Evolutionary conservation across 2,113 vertebrate species (phyloP), one percentile per base, ranked within the genome.

Genomic region (Seriola aureovittata): DNA sequence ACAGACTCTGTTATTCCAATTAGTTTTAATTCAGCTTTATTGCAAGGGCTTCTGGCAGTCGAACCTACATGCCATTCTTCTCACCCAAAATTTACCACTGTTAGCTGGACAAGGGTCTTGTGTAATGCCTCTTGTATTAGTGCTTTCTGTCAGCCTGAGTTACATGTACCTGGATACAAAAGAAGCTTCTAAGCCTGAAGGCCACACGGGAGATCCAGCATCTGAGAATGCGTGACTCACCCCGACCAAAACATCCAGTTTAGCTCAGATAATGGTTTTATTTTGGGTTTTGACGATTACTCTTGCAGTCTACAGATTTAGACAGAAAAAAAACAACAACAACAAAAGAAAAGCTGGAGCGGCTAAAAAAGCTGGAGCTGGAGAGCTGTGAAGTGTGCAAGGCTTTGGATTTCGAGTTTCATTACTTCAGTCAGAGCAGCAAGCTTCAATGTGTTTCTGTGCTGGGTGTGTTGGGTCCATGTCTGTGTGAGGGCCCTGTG

Each of bases 401-500:
- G 19, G 34, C 55, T 67, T 71, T 64, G 64, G 42, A 59, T 87
- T 65, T 57, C 76, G 52, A 70, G 32, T 82, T 82, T 88, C 34
- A 58, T 87, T 79, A 79, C 63, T 76, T 75, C 1, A 40, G 64
- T 58, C 65, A 64, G 48, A 23, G 63, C 59, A 48, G 66, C 14
- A 4, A 23, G 54, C 36, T 16, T 55, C 19, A 52, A 10, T 58
- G 23, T 77, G 48, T 78, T 58, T 85, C 62, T 81, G 1, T 46
- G 66, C 57, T 32, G 19, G 3, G 21, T 69, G 55, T 80, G 17
- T 54, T 69, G 78, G 68, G 55, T 85, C 71, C 50, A n/a, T 85
- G 79, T 85, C 79, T 64, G 60, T 78, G 84, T 85, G 87, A 48
- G 34, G 71, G 80, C 64, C 64, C 60, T 74, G 68, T 87, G 85